phyloP scores from a whole-genome alignment of 1,140 invertebrate species.

The Ditylenchus dipsaci region DNA sequence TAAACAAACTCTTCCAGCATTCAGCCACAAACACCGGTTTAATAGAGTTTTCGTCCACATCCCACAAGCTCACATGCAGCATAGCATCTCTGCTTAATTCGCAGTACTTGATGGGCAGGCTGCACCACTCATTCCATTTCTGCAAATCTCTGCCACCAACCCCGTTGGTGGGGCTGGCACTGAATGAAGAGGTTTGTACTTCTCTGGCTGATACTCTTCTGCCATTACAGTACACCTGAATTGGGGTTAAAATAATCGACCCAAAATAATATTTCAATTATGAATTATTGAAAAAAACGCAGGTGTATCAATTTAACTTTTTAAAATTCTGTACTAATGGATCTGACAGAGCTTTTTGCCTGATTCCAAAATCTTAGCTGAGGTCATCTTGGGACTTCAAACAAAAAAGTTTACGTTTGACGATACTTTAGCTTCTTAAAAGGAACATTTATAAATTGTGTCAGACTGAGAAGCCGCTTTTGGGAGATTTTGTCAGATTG shows the following conservation, averaged over 20 bases:
- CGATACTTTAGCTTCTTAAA: too few species aligned
- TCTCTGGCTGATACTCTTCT: slow-evolving; percentile 74
- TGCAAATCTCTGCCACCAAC: slow-evolving; percentile 37
- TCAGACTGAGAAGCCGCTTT: too few species aligned
- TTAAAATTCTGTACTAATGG: too few species aligned
- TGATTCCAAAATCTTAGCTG: too few species aligned
- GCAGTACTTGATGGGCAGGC: slow-evolving; percentile 80
- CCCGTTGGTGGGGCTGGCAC: slow-evolving; percentile 56
- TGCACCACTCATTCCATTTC: slow-evolving; percentile 97
- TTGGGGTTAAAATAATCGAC: slow-evolving; percentile 70
- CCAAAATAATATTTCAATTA: background rate
- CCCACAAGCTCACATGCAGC: slow-evolving; percentile 85
- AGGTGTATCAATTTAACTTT: too few species aligned
- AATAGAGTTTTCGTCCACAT: slow-evolving; percentile 75
- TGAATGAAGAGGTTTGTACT: slow-evolving; percentile 80
- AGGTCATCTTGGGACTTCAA: too few species aligned
- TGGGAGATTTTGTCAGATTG: too few species aligned
- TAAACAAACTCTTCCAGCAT: slow-evolving; percentile 61
- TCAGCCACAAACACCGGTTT: slow-evolving; percentile 62
- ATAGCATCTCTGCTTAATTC: slow-evolving; percentile 83
- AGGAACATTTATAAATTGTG: too few species aligned
- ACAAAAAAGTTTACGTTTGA: too few species aligned
- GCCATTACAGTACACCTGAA: slow-evolving; percentile 79
- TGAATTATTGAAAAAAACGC: slow-evolving; percentile 17
- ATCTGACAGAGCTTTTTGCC: too few species aligned